A percentile compares a stretch with the other conserved stretches of the same genome.
phyloP scores from a whole-genome alignment of 2,888 invertebrate genomes.

The Pristionchus exspectatus region DNA sequence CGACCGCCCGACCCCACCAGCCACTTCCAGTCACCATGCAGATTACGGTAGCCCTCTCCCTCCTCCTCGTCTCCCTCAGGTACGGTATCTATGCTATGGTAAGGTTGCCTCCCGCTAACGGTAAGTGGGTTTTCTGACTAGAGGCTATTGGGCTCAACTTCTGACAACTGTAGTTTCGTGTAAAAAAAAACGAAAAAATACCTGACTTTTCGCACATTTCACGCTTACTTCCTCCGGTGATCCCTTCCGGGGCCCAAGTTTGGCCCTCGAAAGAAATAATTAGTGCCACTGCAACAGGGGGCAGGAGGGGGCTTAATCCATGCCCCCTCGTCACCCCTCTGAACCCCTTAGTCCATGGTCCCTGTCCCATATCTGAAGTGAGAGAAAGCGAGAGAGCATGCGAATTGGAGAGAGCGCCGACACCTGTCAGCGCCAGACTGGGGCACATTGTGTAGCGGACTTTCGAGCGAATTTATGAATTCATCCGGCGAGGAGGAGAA shows the following conservation, averaged over 20 bases:
- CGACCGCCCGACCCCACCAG: background rate
- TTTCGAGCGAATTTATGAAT: background rate
- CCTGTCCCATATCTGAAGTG: background rate
- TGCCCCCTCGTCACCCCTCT: background rate
- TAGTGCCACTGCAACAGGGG: background rate
- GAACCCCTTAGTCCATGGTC: background rate
- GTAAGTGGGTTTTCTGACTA: background rate
- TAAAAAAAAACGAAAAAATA: background rate
- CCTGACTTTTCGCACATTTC: background rate
- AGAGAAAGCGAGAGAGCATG: conserved; percentile 2
- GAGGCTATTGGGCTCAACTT: too few relatives aligned
- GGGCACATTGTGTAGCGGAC: background rate
- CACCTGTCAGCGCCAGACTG: background rate
- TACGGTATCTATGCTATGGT: conserved; percentile 29
- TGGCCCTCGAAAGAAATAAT: background rate
- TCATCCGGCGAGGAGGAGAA: background rate
- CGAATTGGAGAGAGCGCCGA: background rate
- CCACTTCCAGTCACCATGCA: background rate
- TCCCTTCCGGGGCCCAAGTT: background rate
- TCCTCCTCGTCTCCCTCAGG: conserved; percentile 41
- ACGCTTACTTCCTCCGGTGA: background rate
- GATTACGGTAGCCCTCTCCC: conserved; percentile 53
- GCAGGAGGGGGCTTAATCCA: background rate
- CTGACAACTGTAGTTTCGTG: too few relatives aligned
- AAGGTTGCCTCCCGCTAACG: background rate